Base-by-base conservation (phyloP, 2,113 vertebrate genomes). In the Oriolus oriolus region DNA sequence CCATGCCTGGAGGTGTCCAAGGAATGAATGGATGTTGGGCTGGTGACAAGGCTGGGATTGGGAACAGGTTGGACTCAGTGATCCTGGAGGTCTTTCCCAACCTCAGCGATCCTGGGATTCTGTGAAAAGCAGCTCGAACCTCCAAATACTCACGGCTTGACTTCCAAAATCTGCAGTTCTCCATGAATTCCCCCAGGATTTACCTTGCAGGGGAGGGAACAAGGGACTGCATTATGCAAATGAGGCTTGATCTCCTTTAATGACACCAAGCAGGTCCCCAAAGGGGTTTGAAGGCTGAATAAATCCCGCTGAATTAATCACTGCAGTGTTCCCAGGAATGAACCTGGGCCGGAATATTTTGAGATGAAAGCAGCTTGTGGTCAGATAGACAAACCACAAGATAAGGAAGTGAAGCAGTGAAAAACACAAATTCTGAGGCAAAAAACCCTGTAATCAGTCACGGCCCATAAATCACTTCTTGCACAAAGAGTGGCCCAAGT, bases 311-410 rank as follows among this genome's bases (percentile, higher is more conserved):
- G 96, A 96, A 92, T 94, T 92, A 92, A 95, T 88, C 69, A 80
- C 26, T 64, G 54, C 15, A 61, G 82, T 89, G 54, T 89, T 96
- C 69, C 63, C 89, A 95, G 66, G 45, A 86, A 92, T 37, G 42
- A 92, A 65, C 61, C 44, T 8, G n/a, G 11, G 53, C 31, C 1
- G 10, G 95, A 94, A 90, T 92, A 80, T 90, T 90, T 95, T 33
- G 65, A 83, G 93, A 95, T 96, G 91, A 96, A 96, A 96, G 89
- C 17, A 19, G 3, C 41, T 17, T 84, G 91, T 31, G 95, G 96
- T 83, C 80, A 96, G 93, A 96, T 95, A 95, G 44, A 73, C 71
- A 37, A 86, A 53, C 89, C 95, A 41, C 89, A 94, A 96, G 96
- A 96, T 96, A 90, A 92, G 96, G 96, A 96, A 96, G 89, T 23